A percentile compares a stretch with the other conserved stretches of the same genome.
Conservation (phyloP, 92 coral and sea anemone genomes). For the Hydrozoanthus gracilis region DNA sequence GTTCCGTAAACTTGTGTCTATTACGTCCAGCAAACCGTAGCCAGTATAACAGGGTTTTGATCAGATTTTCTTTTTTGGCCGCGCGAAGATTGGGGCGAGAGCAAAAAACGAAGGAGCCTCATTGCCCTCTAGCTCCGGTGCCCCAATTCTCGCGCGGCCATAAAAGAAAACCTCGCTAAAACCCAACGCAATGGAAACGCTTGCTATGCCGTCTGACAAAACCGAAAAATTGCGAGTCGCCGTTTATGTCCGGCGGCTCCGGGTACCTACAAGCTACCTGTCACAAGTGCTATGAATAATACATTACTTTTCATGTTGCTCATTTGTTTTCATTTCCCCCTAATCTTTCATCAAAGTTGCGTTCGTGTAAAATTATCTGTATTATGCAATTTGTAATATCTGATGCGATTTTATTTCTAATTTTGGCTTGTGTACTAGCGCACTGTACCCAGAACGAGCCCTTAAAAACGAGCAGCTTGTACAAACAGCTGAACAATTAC, state of each 20-base stretch:
- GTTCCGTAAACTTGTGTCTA: no score
- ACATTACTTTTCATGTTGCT: slow-evolving; percentile 36
- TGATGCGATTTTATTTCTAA: neutral
- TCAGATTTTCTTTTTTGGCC: no score
- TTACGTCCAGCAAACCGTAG: no score
- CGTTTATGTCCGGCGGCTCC: neutral
- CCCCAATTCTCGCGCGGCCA: no score
- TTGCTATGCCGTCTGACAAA: no score
- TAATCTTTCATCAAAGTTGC: neutral
- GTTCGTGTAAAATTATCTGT: neutral
- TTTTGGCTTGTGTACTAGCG: neutral
- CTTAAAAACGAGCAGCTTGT: slow-evolving; percentile 17
- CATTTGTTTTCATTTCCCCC: neutral
- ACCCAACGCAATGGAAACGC: no score
- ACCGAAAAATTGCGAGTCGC: no score
- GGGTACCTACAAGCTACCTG: slow-evolving; percentile 65
- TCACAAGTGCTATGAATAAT: slow-evolving; percentile 59
- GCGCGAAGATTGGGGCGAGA: no score
- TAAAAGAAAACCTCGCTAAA: no score
- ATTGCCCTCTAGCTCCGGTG: no score
- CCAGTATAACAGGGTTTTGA: no score
- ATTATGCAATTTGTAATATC: neutral
- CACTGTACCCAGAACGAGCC: slow-evolving; percentile 2
- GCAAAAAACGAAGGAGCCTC: no score
- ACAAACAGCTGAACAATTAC: slow-evolving; percentile 31